These are phyloP conservation scores for Drosophila chauvacae DNA, from an alignment of 1,140 invertebrate genomes.

Conservation along the genomic window DNA sequence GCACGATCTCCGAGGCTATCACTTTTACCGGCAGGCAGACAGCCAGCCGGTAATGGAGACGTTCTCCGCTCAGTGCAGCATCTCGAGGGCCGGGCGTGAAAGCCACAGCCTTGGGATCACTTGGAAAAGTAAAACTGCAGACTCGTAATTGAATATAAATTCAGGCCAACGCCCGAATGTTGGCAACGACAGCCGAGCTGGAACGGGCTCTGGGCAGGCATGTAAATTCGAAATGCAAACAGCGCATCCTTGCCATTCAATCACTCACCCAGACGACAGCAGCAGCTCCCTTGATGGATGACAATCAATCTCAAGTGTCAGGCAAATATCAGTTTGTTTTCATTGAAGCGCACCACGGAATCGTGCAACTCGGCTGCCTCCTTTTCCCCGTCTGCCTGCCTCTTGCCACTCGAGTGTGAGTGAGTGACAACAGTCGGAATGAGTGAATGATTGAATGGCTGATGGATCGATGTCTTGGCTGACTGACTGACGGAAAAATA, in stretches of 20 bases:
- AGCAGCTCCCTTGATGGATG: slow-evolving; percentile 77
- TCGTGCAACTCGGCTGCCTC: slow-evolving; percentile 50
- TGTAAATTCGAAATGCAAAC: slow-evolving; percentile 79
- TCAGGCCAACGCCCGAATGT: slow-evolving; percentile 47
- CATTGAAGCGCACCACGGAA: slow-evolving; percentile 71
- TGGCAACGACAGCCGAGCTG: slow-evolving; percentile 8
- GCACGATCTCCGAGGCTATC: slow-evolving; percentile 34
- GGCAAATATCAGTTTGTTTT: slow-evolving; percentile 84
- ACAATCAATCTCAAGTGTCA: slow-evolving; percentile 84
- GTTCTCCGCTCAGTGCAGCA: slow-evolving; percentile 13
- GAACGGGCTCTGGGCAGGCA: slow-evolving; percentile 25
- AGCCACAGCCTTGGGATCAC: slow-evolving; percentile 38
- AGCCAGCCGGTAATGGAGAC: slow-evolving; percentile 45
- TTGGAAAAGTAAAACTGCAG: slow-evolving; percentile 22
- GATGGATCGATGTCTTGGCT: slow-evolving; percentile 38
- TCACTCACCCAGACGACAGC: slow-evolving; percentile 59
- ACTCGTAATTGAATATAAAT: slow-evolving; percentile 70
- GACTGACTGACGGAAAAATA: slow-evolving; percentile 23
- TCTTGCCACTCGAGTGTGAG: slow-evolving; percentile 42
- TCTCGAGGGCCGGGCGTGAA: slow-evolving; percentile 37
- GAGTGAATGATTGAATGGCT: slow-evolving; percentile 70
- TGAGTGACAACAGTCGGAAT: slow-evolving; percentile 75
- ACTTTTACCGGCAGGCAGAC: slow-evolving; percentile 12
- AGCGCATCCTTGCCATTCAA: slow-evolving; percentile 73
- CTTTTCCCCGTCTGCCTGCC: slow-evolving; percentile 5